These are phyloP conservation scores for Thalpophila matura DNA, from an alignment of 2,888 invertebrate species.

Conservation along the genomic window DNA sequence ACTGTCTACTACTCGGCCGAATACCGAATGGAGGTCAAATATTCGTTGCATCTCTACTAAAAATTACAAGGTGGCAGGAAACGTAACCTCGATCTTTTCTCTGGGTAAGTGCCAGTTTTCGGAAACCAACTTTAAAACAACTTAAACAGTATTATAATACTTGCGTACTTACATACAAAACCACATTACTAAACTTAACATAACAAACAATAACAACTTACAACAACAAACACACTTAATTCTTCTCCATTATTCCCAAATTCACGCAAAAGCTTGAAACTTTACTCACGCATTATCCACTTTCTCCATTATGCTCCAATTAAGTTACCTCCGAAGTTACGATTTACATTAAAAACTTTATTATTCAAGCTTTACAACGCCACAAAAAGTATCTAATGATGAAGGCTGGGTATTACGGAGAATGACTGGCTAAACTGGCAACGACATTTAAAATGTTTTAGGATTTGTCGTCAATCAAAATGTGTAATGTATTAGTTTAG, in stretches of 20 bases:
- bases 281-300: slow-evolving; percentile 9
- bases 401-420: slow-evolving; percentile 6
- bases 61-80: no score
- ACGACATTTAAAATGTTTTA: slow-evolving; percentile 49
- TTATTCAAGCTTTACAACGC: slow-evolving; percentile 35
- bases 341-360: slow-evolving; percentile 50
- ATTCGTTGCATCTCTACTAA: no score
- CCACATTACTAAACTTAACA: neutral
- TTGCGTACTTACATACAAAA: neutral
- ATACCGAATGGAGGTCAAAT: no score
- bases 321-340: slow-evolving; percentile 30
- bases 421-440: slow-evolving; percentile 48
- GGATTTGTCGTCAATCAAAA: slow-evolving; percentile 27
- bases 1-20: no score
- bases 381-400: slow-evolving; percentile 35
- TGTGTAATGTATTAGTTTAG: neutral
- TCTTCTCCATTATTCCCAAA: slow-evolving; percentile 7
- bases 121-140: no score
- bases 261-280: slow-evolving; percentile 20
- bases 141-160: no score
- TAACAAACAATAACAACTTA: neutral
- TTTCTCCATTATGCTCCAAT: slow-evolving; percentile 12
- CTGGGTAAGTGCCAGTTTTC: no score
- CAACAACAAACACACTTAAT: neutral
- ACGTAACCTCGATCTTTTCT: no score